Evolutionary conservation across 23 tunicate genomes (phyloP).

Genomic region (Oikopleura dioica): DNA sequence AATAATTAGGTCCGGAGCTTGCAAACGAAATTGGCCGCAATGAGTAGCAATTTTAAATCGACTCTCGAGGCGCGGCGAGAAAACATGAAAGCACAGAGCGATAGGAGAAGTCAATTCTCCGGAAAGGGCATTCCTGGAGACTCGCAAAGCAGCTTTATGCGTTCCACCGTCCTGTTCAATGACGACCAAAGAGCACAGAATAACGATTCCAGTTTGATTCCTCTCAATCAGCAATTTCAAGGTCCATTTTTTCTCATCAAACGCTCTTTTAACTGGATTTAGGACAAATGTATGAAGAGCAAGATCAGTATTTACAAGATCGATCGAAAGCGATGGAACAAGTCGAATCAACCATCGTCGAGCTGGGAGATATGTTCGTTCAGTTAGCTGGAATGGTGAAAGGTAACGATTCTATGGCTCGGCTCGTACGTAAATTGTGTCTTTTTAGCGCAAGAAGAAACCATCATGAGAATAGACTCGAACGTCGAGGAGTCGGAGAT

Average conservation of each 20-base stretch:
- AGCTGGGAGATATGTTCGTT: constrained; percentile 58
- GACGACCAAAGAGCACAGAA: background rate
- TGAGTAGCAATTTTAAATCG: constrained; percentile 75
- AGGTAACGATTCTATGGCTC: constrained; percentile 25
- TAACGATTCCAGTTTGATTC: background rate
- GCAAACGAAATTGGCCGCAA: constrained; percentile 75
- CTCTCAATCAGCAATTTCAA: background rate
- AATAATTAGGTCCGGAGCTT: background rate
- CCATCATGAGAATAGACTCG: constrained; percentile 43
- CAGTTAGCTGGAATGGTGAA: constrained; percentile 91
- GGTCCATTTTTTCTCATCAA: background rate
- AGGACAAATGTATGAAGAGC: constrained; percentile 1
- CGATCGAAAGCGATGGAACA: constrained; percentile 89
- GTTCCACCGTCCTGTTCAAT: background rate
- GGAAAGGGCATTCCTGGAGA: background rate
- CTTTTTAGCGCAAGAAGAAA: background rate
- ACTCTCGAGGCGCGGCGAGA: constrained; percentile 79
- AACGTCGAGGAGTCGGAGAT: constrained; percentile 74
- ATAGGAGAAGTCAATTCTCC: constrained; percentile 44
- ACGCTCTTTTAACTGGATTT: background rate
- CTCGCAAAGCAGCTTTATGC: background rate
- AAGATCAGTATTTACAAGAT: constrained; percentile 59
- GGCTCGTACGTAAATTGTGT: background rate
- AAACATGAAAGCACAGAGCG: constrained; percentile 78
- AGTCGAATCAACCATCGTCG: constrained; percentile 80